Evolutionary conservation across 2,113 vertebrate species (phyloP), one percentile per base, ranked within the genome.

Genomic region (Vidua macroura): DNA sequence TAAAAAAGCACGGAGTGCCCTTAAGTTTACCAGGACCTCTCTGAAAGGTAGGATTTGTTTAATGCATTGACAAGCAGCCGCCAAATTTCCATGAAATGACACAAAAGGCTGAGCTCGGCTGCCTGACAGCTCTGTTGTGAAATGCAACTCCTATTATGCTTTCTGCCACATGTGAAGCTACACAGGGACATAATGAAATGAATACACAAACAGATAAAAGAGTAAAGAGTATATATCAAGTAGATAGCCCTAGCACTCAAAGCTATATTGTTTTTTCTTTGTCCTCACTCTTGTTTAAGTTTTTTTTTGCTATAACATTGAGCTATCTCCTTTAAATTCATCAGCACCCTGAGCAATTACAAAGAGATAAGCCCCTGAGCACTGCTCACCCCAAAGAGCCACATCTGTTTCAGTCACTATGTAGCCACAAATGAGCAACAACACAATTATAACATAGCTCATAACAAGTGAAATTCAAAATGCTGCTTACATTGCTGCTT

Each of bases 381-480:
- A 43, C 30, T 30, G 70, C 78, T 94, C 60, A 89, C 44, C 85
- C 88, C 80, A 52, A 90, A 96, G 94, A 83, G 63, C 72, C 72
- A 58, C 89, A 91, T 92, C 90, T 94, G 63, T 55, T 95, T 85
- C 53, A 93, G 81, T 78, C 60, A 48, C 67, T 76, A 9, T 37
- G 46, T 41, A 83, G 43, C 10, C 56, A 83, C 76, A 93, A 86
- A 86, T 58, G 52, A 83, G 27, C 69, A 80, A 77, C 60, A 88
- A 35, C 76, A 68, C 72, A 83, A 90, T 75, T 85, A 76, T 72
- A 95, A 56, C 49, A 64, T 20, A 72, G 76, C 56, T 91, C 83
- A 68, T 39, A 91, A 68, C 30, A 78, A 91, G 31, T 66, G 51
- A 91, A 88, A 94, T 86, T 86, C 73, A 92, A 84, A 95, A 80